A percentile compares a stretch with the other conserved stretches of the same genome.
Evolutionary conservation across 2,888 invertebrate genomes (phyloP).

Genomic region (Petrolisthes cinctipes): DNA sequence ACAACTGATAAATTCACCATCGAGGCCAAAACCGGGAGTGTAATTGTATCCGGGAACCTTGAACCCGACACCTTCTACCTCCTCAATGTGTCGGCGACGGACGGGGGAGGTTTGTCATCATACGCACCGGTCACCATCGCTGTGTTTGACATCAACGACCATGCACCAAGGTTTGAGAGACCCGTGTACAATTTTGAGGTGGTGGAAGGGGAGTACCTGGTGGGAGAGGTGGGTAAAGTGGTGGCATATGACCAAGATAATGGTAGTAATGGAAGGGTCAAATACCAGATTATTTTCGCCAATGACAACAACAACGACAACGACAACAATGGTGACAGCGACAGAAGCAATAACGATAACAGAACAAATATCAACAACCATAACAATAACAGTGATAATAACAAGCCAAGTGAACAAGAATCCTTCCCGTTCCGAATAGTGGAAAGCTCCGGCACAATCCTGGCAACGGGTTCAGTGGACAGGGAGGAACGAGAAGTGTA

Average conservation of each 20-base stretch:
- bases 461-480: conserved; percentile 82
- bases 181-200: conserved; percentile 87
- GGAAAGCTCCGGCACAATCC: conserved; percentile 78
- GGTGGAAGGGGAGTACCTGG: conserved; percentile 82
- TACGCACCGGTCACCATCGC: conserved; percentile 79
- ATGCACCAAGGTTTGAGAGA: conserved; percentile 85
- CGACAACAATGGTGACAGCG: neutral
- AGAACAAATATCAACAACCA: no score
- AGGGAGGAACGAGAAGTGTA: conserved; percentile 80
- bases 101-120: conserved; percentile 82
- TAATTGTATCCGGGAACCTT: conserved; percentile 50
- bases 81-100: conserved; percentile 82
- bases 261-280: conserved; percentile 83
- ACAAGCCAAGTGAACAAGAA: conserved; percentile 26
- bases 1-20: conserved; percentile 47
- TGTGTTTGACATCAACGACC: conserved; percentile 80
- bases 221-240: conserved; percentile 80
- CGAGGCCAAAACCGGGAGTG: conserved; percentile 53
- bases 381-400: neutral
- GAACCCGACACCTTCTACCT: conserved; percentile 71
- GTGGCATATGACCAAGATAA: conserved; percentile 84
- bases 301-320: neutral
- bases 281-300: conserved; percentile 73
- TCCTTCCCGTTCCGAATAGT: conserved; percentile 79
- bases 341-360: no score